Base-by-base conservation (phyloP, 2,113 vertebrate species). In the Aleadryas rufinucha region DNA sequence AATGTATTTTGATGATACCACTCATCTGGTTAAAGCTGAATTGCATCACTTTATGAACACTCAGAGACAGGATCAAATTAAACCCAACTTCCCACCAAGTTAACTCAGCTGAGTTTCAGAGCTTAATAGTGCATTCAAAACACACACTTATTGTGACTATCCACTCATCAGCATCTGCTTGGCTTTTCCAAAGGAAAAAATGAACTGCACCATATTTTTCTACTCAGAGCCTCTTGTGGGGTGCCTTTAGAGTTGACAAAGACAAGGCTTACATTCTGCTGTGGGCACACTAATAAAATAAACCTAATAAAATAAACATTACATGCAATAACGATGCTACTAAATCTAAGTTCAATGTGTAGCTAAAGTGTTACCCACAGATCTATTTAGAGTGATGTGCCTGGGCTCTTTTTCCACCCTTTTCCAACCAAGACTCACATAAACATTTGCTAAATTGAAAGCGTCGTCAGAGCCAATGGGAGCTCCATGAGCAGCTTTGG, bases 271-370 rank as follows among this genome's bases (percentile, higher is more conserved):
- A 84, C 41, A 94, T 84, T 96, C 86, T 95, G 86, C 96, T 97
- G 95, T 93, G 95, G 96, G 92, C 92, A 91, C 69, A 92, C 96
- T 96, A 96, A 94, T 96, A 95, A 96, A 96, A 97, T 97, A 97
- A 96, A 92, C 93, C 90, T 94, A 94, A 95, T 96, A 95, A 97
- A 96, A 97, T 93, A 97, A 96, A 93, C 95, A 96, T 94, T 96
- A 96, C 95, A 94, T 96, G 95, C 88, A 89, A 76, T 96, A 96
- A 94, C 10, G 80, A 96, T 96, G 95, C 96, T 96, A 94, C 92
- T 96, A 93, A 95, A 95, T 96, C 93, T 81, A 86, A 94, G 89
- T 79, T 95, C 92, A 96, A 68, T 93, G 90, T 87, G 96, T 76
- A 97, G 95, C 86, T 97, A 93, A 96, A 94, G 90, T 95, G 96